Base-by-base conservation (phyloP, 1,140 invertebrate genomes). In the Drosophila sturtevanti region DNA sequence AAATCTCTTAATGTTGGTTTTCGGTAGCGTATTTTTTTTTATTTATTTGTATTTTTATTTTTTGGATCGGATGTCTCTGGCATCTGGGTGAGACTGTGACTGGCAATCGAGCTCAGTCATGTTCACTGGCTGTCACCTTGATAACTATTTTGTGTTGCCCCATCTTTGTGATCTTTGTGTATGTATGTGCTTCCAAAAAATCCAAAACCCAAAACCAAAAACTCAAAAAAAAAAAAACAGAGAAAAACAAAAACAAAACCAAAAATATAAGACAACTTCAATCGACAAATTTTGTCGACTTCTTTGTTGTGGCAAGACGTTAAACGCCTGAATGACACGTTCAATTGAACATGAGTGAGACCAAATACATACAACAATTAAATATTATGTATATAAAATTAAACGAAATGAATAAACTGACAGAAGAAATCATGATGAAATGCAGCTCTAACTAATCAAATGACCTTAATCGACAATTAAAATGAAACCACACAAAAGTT, bases 261-360 rank as follows among this genome's bases (percentile, higher is more conserved):
- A 18, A 48, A 10, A 21, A 56, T 41, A n/a, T n/a, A n/a, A n/a
- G n/a, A 4, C 27, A 31, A 31, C 3, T 31, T 6, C 27, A 31
- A 31, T 31, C 27, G n/a, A n/a, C n/a, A 31, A 31, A 31, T 41
- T 44, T 37, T 37, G 54, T 48, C n/a, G 34, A 56, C 63, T 16
- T 24, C n/a, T 60, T 14, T 14, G 44, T 67, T 66, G 51, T 14
- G 55, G 35, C 61, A 69, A 63, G 80, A 72, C 63, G 81, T 76
- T 86, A 79, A 89, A 76, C 75, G 82, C 82, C 63, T 82, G 82
- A 86, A 86, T 82, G 82, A 86, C 82, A 86, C 82, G 82, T 86
- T 86, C 82, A 89, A 86, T 86, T 86, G 82, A 77, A 81, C 66
- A 77, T 77, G 72, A 77, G 75, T 48, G 9, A 48, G 41, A 48